Conservation (phyloP, 2,797 vertebrate species). For the Hoplostethus atlanticus region DNA sequence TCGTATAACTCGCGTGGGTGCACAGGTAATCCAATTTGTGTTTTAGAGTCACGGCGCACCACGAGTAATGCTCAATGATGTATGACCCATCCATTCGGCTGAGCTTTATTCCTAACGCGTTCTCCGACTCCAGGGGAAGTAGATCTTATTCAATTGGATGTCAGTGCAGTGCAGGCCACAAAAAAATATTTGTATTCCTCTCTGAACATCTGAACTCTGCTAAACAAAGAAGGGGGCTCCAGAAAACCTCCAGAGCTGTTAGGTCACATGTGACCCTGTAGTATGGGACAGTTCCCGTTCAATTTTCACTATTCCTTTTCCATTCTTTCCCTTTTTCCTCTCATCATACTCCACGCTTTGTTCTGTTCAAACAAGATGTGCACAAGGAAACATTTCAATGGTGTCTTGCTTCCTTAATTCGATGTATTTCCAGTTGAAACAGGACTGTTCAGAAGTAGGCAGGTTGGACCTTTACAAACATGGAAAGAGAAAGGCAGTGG, state of each 20-base stretch:
- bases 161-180: conserved; percentile 22
- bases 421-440: no score
- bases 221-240: conserved; percentile 8
- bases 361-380: no score
- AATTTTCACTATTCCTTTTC: background rate
- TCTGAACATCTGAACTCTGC: conserved; percentile 33
- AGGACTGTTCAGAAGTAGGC: no score
- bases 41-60: conserved; percentile 65
- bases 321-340: background rate
- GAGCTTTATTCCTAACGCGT: conserved; percentile 63
- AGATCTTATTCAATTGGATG: conserved; percentile 58
- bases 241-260: conserved; percentile 9
- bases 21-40: conserved; percentile 79
- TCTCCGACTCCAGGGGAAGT: conserved; percentile 41
- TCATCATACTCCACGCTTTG: background rate
- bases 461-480: no score
- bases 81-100: conserved; percentile 68
- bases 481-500: no score
- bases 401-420: background rate
- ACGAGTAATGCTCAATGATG: conserved; percentile 74
- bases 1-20: conserved; percentile 54
- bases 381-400: background rate
- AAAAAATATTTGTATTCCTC: conserved; percentile 8
- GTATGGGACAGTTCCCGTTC: background rate
- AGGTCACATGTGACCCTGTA: background rate